A percentile compares a stretch with the other conserved stretches of the same genome.
Conservation (phyloP, 2,888 invertebrate species). For the Ophioninae sp. region DNA sequence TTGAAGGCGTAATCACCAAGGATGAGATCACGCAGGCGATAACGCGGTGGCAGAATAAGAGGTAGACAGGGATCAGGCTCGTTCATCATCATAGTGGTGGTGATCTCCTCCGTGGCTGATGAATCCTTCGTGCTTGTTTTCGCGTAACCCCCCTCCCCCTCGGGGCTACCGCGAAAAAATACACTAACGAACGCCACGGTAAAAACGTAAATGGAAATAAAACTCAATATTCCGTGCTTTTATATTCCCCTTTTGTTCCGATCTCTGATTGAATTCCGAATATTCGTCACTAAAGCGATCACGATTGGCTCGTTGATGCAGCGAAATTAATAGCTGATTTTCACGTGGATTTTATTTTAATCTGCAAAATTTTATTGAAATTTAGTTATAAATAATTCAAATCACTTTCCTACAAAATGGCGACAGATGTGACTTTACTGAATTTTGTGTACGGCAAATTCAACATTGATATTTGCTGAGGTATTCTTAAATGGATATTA, state of each 20-base stretch:
- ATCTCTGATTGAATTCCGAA: not conserved
- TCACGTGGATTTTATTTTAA: not conserved
- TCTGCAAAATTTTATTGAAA: no score
- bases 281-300: not conserved
- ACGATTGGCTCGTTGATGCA: not conserved
- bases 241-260: not conserved
- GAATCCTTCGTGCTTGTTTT: conserved; percentile 57
- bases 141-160: conserved; percentile 60
- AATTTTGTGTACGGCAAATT: no score
- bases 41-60: conserved; percentile 85
- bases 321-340: not conserved
- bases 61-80: conserved; percentile 80
- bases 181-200: conserved; percentile 65
- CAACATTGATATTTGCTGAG: no score
- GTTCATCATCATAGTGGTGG: conserved; percentile 71
- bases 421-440: no score
- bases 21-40: conserved; percentile 89
- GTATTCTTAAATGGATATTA: no score
- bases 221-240: conserved; percentile 5
- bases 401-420: no score
- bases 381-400: no score
- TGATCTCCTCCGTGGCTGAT: conserved; percentile 56
- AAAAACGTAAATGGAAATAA: not conserved
- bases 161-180: conserved; percentile 61
- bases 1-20: conserved; percentile 89